Evolutionary conservation across 1,140 invertebrate genomes (phyloP).

Genomic region (Zophobas atratus): DNA sequence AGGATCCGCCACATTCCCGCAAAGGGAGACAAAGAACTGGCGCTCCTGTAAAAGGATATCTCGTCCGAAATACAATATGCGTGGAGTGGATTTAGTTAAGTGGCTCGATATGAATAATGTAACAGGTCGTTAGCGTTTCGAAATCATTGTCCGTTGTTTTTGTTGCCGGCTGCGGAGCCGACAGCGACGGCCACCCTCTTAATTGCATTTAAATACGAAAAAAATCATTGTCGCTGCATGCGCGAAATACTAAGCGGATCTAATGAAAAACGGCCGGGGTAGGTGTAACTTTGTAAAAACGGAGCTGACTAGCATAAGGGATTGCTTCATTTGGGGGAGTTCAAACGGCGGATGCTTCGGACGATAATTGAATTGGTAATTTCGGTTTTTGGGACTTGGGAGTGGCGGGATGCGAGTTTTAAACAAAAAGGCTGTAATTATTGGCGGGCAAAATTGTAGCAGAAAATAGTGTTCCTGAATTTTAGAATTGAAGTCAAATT

Average conservation of each 20-base stretch:
- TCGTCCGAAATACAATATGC: constrained; percentile 53
- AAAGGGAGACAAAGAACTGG: constrained; percentile 49
- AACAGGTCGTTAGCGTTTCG: constrained; percentile 60
- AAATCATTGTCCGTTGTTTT: constrained; percentile 60
- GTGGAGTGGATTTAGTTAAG: constrained; percentile 59
- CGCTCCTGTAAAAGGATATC: constrained; percentile 48
- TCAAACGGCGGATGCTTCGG: too few species aligned
- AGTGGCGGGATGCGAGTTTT: too few species aligned
- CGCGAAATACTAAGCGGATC: constrained; percentile 43
- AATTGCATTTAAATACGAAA: constrained; percentile 59
- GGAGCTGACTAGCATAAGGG: constrained; percentile 5
- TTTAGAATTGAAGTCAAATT: too few species aligned
- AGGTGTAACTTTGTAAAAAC: constrained; percentile 46
- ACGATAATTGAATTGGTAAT: too few species aligned
- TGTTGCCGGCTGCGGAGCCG: constrained; percentile 49
- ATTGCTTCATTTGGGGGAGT: constrained; percentile 8
- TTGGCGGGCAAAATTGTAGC: too few species aligned
- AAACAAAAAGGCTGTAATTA: too few species aligned
- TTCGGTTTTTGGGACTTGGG: too few species aligned
- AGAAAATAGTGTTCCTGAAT: too few species aligned
- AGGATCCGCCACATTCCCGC: background rate
- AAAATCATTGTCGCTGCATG: constrained; percentile 52
- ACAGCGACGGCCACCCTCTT: constrained; percentile 52
- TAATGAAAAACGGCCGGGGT: constrained; percentile 21
- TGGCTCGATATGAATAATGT: constrained; percentile 62